phyloP scores from a whole-genome alignment of 2,113 vertebrate genomes.

The Onychorhynchus coronatus region DNA sequence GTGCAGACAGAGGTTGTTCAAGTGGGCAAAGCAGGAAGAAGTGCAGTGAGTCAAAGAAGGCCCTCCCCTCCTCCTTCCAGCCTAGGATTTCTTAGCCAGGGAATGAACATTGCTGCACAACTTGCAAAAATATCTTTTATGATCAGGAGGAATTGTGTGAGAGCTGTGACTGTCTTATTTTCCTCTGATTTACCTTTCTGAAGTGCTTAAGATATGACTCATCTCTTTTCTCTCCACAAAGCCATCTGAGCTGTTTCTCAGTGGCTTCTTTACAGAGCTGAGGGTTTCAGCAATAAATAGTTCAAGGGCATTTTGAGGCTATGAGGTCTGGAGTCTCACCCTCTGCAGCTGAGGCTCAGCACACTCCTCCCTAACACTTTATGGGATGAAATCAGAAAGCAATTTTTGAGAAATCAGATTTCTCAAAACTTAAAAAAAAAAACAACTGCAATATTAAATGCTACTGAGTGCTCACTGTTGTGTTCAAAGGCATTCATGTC shows the following conservation, averaged over 20 bases:
- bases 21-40: not conserved
- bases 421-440: not conserved
- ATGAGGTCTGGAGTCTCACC: not conserved
- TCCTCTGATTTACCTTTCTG: not conserved
- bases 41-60: not conserved
- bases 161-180: not conserved
- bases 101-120: fast-evolving
- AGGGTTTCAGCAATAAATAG: not conserved
- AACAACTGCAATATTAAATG: not conserved
- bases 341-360: not conserved
- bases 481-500: not conserved
- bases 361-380: not conserved
- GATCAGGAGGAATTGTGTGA: not conserved
- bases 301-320: not conserved
- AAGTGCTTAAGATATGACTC: not conserved
- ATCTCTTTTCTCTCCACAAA: not conserved
- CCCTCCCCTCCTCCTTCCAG: not conserved
- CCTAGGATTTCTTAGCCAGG: not conserved
- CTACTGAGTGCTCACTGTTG: not conserved
- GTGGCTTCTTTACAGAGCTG: not conserved
- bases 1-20: not conserved
- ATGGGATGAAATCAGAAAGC: not conserved
- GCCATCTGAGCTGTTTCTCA: not conserved
- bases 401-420: not conserved
- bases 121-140: not conserved